These are phyloP conservation scores for Dinoponera quadriceps DNA, from an alignment of 1,140 invertebrate species.

Conservation along the genomic window DNA sequence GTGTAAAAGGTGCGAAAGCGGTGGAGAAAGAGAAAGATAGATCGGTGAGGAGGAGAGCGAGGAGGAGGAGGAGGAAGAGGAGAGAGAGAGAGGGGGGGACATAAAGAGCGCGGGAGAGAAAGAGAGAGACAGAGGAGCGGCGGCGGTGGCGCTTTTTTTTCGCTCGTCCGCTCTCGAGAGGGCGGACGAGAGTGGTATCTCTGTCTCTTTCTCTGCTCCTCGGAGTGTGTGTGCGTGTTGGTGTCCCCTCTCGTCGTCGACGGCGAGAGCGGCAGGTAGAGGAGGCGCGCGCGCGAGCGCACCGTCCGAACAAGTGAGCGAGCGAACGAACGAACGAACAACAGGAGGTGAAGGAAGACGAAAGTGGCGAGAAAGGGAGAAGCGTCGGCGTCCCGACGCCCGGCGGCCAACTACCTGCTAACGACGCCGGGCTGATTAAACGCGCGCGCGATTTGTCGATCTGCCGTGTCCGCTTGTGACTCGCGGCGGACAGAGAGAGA, in stretches of 20 bases:
- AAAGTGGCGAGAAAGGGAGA: constrained; percentile 59
- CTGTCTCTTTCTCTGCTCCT: constrained; percentile 10
- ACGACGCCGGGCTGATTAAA: constrained; percentile 5
- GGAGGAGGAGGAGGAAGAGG: constrained; percentile 8
- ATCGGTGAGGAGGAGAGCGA: constrained; percentile 11
- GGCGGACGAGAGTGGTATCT: constrained; percentile 34
- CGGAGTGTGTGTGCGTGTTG: constrained; percentile 25
- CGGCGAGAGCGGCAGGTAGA: constrained; percentile 67
- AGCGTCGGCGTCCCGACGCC: constrained; percentile 62
- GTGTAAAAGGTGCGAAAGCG: constrained; percentile 56
- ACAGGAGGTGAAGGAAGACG: constrained; percentile 47
- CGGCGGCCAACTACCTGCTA: constrained; percentile 33
- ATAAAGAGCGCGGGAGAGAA: constrained; percentile 31
- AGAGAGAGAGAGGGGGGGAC: not conserved
- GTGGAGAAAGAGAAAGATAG: constrained; percentile 19
- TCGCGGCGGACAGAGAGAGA: constrained; percentile 8
- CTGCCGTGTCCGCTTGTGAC: not conserved
- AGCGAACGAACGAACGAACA: constrained; percentile 43
- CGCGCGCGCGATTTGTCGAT: constrained; percentile 14
- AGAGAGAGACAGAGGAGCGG: constrained; percentile 18
- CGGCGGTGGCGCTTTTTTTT: constrained; percentile 47
- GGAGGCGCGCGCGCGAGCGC: constrained; percentile 41
- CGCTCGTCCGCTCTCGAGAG: constrained; percentile 37
- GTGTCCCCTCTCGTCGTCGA: constrained; percentile 26
- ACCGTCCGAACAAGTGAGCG: constrained; percentile 22